Base-by-base conservation (phyloP, 2,113 vertebrate genomes). In the Leptosomus discolor region DNA sequence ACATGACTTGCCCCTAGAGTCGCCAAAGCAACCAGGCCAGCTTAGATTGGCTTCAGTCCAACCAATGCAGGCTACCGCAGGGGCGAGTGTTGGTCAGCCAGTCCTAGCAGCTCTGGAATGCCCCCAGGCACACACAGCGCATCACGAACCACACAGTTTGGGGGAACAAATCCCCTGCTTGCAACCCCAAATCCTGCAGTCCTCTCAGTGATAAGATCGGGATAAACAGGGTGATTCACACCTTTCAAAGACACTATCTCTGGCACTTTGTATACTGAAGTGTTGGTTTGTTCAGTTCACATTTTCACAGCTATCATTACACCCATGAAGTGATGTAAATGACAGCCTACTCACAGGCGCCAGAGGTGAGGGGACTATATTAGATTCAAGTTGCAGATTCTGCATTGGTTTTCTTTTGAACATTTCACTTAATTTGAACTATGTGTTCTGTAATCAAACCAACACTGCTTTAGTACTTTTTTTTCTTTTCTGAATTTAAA, bases 281-380 rank as follows among this genome's bases (percentile, higher is more conserved):
- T 15, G 24, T 32, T 54, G 10, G 30, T 36, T 91, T 69, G 29
- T 48, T 69, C 57, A 50, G 19, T 30, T 93, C 24, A 32, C 29
- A n/a, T 61, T 86, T 80, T 80, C 58, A 45, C 53, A 8, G 7
- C 34, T 67, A 20, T 27, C 20, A 34, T 37, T 36, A 54, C 18
- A 56, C 6, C 27, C 24, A 48, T 6, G 45, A 92, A 20, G 46
- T 20, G 60, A 51, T 46, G 6, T n/a, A 76, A 67, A 61, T 37
- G 29, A 73, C 30, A 86, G 30, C 8, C 19, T 30, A 27, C 18
- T 45, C 0, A 0, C 12, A 51, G 34, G 30, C 39, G 8, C 13
- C 20, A 5, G 19, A 21, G 9, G 12, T 0, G 0, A 88, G 11
- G 22, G 20, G 13, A 34, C 13, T 60, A 3, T 30, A 56, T 53